Evolutionary conservation across 2,797 vertebrate genomes (phyloP), one percentile per base, ranked within the genome.

Genomic region (Acanthornis magna): DNA sequence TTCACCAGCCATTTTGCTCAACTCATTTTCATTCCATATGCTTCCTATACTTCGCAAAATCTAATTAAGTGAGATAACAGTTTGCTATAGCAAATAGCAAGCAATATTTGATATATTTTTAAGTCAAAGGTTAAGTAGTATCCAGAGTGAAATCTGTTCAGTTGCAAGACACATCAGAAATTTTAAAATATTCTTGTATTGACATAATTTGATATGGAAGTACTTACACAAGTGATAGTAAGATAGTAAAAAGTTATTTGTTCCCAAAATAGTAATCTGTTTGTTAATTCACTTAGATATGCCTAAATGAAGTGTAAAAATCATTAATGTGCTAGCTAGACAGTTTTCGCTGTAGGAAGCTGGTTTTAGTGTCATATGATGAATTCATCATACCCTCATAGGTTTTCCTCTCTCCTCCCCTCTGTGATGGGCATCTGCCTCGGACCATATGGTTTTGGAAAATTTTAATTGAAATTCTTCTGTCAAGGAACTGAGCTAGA

Each of bases 371-470:
- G 40, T 89, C 67, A 18, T 62, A 22, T 42, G 63, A 63, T 82
- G 57, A 88, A 77, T 82, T 93, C 57, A 45, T 87, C 30, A 8
- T 82, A 26, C 40, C 21, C 25, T 65, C 29, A 15, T 79, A 79
- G 81, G 48, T 92, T 92, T 93, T 92, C 32, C 32, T 89, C 40
- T 88, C 42, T 76, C 71, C 40, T 95, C 27, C 87, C 68, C 71
- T 83, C 81, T 80, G 75, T 89, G 94, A 80, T 77, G 85, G 89
- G 30, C 81, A 92, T 67, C 92, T 96, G 89, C 75, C 78, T 96
- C 4, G 0, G 45, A 74, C 81, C 91, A 83, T 94, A 83, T 89
- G 96, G 85, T 55, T 96, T 71, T 55, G 34, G 77, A 82, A 92
- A 83, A 63, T 63, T 82, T 85, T 71, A 75, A 53, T 80, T 16